Base-by-base conservation (phyloP, 2,888 invertebrate genomes). In the Heliconius hortense region DNA sequence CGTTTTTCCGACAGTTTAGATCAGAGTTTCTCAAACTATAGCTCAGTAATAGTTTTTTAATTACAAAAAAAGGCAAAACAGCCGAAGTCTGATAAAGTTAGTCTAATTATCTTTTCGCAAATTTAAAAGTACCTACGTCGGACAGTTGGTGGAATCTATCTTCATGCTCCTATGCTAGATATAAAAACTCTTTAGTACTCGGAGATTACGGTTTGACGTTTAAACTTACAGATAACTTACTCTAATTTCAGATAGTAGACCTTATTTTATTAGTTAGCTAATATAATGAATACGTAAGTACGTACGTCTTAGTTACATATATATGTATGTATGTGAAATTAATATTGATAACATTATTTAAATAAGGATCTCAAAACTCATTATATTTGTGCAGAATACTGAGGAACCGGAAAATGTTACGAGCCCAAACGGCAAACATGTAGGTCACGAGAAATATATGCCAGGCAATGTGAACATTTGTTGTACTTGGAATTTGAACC, bases 401-500 rank as follows among this genome's bases (percentile, higher is more conserved):
- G 24, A 43, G 24, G 7, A 66, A 24, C 66, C 24, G 64, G 39
- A 64, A 66, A 63, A 24, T n/a, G 21, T 11, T 35, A 35, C 35
- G 11, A 63, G 31, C 63, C 4, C n/a, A 31, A 63, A 43, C 3
- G 39, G 1, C 24, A 39, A 43, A 26, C 15, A 43, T 66, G 43
- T 66, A 66, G 66, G 39, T 43, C 43, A 66, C 64, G 13, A 66
- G 7, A 66, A 66, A 39, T 66, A 66, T 43, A 66, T 43, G 24
- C 39, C 39, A 39, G 15, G 8, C 66, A 24, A 5, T 66, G 15
- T 66, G 64, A 66, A 39, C 15, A 66, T 66, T 66, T 66, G 64
- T 66, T 66, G 64, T 64, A 35, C 64, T 64, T 64, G 64, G 31
- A 66, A 24, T 66, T 66, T 39, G 64, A 66, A 66, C 64, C 39